A percentile compares a stretch with the other conserved stretches of the same genome.
These are phyloP conservation scores for Forbesichthys papilliferus DNA, from an alignment of 2,113 vertebrate genomes.

Conservation along the genomic window DNA sequence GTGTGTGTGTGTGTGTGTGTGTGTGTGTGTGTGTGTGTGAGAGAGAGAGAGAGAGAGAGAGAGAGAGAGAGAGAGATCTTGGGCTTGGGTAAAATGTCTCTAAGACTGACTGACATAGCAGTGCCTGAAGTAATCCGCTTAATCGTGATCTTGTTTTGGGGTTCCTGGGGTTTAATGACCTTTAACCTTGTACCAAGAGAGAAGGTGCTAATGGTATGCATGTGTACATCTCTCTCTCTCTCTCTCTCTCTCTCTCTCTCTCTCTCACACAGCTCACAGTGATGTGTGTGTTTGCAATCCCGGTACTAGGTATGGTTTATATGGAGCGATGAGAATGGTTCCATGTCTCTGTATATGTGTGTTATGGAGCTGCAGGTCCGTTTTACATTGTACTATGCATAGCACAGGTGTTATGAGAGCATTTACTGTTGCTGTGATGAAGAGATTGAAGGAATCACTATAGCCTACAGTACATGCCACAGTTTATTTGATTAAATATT, in stretches of 20 bases:
- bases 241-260: too few species aligned
- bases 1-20: neutral
- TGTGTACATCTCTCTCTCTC: neutral
- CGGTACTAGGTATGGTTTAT: slow-evolving; percentile 38
- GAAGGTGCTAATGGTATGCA: slow-evolving; percentile 31
- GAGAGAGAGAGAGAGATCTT: slow-evolving; percentile 55
- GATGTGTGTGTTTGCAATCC: slow-evolving; percentile 28
- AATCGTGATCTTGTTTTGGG: slow-evolving; percentile 70
- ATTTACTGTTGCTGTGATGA: too few species aligned
- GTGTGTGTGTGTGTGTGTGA: slow-evolving; percentile 55
- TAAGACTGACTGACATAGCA: slow-evolving; percentile 72
- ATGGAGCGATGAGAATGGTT: slow-evolving; percentile 33
- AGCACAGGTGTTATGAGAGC: too few species aligned
- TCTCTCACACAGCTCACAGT: neutral
- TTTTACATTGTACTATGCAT: too few species aligned
- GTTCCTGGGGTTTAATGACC: slow-evolving; percentile 55
- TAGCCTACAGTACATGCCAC: too few species aligned
- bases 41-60: slow-evolving; percentile 71
- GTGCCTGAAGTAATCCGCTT: slow-evolving; percentile 71
- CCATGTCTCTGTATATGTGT: too few species aligned
- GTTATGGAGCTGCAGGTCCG: too few species aligned
- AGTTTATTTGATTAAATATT: too few species aligned
- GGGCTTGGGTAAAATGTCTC: slow-evolving; percentile 65
- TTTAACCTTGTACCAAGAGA: slow-evolving; percentile 53
- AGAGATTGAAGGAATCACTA: too few species aligned